A percentile compares a stretch with the other conserved stretches of the same genome.
Evolutionary conservation across 2,113 vertebrate species (phyloP).

Genomic region (Platichthys stellatus): DNA sequence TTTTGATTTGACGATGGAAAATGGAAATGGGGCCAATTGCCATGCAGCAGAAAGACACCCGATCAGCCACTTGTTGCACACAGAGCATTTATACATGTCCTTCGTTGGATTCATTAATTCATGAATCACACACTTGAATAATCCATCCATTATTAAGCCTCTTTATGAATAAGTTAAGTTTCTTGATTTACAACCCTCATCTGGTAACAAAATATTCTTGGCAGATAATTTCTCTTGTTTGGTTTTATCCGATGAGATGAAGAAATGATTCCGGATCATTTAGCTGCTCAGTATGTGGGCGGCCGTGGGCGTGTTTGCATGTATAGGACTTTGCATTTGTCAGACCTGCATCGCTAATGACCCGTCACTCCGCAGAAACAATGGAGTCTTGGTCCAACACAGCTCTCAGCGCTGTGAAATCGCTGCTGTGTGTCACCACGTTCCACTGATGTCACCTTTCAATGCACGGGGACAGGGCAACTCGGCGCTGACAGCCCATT

Average conservation of each 20-base stretch:
- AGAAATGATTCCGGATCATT: neutral
- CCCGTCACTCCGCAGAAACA: conserved; percentile 32
- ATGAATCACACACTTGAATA: neutral
- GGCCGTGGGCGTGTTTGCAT: neutral
- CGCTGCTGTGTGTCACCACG: conserved; percentile 40
- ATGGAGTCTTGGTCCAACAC: conserved; percentile 18
- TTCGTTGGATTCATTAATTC: neutral
- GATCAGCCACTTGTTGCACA: conserved; percentile 20
- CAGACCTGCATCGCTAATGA: conserved; percentile 31
- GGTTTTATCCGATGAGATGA: neutral
- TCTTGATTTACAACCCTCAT: neutral
- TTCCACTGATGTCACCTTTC: conserved; percentile 51
- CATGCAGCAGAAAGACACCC: neutral
- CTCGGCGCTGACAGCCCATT: conserved; percentile 60
- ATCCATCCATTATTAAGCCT: neutral
- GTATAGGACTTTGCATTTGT: neutral
- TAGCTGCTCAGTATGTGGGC: neutral
- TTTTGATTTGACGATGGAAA: neutral
- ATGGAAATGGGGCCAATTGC: neutral
- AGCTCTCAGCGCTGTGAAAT: conserved; percentile 11
- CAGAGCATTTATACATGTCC: neutral
- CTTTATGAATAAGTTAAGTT: neutral
- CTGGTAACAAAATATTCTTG: neutral
- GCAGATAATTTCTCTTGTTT: neutral
- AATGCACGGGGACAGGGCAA: conserved; percentile 19